Conservation (phyloP, 2,797 vertebrate species). For the Nyctibius grandis region DNA sequence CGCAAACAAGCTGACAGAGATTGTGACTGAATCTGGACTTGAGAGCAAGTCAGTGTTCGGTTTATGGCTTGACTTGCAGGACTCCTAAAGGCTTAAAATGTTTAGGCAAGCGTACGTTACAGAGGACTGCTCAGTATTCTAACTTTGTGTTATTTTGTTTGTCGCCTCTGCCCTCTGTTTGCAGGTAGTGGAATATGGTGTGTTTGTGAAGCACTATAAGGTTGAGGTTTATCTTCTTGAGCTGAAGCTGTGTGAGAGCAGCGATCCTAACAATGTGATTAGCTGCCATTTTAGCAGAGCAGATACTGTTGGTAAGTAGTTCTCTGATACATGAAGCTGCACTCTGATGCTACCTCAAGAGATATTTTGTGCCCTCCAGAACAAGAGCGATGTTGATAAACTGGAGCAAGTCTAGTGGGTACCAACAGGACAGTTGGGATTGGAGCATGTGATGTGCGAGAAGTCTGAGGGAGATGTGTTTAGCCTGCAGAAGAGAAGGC, state of each 20-base stretch:
- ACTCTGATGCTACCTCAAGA: background rate
- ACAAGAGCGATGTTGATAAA: background rate
- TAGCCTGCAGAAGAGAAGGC: background rate
- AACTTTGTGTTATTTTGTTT: background rate
- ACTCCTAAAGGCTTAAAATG: background rate
- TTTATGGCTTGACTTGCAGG: background rate
- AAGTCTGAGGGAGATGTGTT: background rate
- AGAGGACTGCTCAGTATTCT: background rate
- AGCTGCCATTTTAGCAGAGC: slow-evolving; percentile 95
- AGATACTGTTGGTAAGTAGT: slow-evolving; percentile 90
- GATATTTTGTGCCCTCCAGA: background rate
- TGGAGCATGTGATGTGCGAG: background rate
- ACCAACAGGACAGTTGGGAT: background rate
- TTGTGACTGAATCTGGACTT: background rate
- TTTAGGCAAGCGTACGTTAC: background rate
- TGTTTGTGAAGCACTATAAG: slow-evolving; percentile 98
- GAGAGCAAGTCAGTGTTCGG: background rate
- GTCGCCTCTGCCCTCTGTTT: background rate
- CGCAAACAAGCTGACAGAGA: background rate
- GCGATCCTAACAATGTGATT: slow-evolving; percentile 86
- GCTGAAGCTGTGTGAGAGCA: slow-evolving; percentile 92
- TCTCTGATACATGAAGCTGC: background rate
- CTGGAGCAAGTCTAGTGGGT: background rate
- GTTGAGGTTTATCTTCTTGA: slow-evolving; percentile 97
- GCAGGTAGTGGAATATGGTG: slow-evolving; percentile 95